phyloP scores from a whole-genome alignment of 2,797 vertebrate genomes.

The Enteromius anoplus region DNA sequence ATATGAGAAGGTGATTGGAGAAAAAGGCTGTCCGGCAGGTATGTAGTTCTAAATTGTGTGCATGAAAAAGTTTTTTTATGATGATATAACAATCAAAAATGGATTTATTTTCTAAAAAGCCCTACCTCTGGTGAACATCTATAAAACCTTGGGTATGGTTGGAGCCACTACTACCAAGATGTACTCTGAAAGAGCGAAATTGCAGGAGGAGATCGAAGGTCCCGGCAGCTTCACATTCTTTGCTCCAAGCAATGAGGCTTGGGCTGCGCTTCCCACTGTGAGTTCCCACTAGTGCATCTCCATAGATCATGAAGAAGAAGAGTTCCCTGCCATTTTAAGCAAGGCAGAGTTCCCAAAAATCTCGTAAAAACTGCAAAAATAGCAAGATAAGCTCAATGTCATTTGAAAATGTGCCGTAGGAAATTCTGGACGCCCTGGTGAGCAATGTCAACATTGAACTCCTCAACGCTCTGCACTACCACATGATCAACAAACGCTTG shows the following conservation, averaged over 20 bases:
- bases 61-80: neutral
- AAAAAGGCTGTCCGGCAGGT: constrained; percentile 97
- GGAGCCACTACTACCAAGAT: constrained; percentile 92
- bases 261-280: constrained; percentile 88
- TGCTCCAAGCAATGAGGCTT: constrained; percentile 94
- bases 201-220: constrained; percentile 89
- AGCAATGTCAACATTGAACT: constrained; percentile 99
- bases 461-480: constrained; percentile 95
- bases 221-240: constrained; percentile 97
- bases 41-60: constrained; percentile 53
- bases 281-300: constrained; percentile 64
- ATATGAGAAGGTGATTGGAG: constrained; percentile 91
- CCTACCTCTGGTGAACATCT: constrained; percentile 92
- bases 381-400: neutral
- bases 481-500: constrained; percentile 91
- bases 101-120: constrained; percentile 78
- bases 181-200: constrained; percentile 89
- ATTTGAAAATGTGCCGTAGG: constrained; percentile 73
- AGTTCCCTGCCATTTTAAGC: neutral
- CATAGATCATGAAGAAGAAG: constrained; percentile 1
- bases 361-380: neutral
- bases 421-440: constrained; percentile 95
- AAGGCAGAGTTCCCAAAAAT: neutral
- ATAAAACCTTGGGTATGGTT: constrained; percentile 88
- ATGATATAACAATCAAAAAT: neutral